phyloP scores from a whole-genome alignment of 2,113 vertebrate genomes.

The Syrmaticus mikado region DNA sequence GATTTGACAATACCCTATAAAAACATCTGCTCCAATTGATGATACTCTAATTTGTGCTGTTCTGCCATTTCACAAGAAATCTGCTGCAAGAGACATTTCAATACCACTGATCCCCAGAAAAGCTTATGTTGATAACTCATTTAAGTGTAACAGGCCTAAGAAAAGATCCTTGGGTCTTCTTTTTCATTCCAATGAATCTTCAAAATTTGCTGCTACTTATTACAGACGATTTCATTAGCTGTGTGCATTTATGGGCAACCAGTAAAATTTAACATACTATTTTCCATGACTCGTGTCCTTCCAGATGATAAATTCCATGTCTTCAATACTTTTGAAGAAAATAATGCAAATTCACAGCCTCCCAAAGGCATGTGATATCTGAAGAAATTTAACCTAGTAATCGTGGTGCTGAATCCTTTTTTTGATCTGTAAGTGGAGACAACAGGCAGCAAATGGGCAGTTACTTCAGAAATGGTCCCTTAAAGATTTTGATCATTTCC shows the following conservation, averaged over 20 bases:
- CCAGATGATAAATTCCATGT: not conserved
- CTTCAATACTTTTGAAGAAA: slow-evolving; percentile 10
- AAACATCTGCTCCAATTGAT: slow-evolving; percentile 25
- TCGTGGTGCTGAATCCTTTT: not conserved
- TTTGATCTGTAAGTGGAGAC: not conserved
- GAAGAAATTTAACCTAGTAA: not conserved
- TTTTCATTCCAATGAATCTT: slow-evolving; percentile 38
- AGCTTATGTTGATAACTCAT: slow-evolving; percentile 10
- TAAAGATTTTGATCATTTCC: not conserved
- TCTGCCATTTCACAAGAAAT: slow-evolving; percentile 8
- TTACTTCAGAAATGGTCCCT: not conserved
- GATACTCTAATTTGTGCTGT: not conserved
- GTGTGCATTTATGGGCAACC: slow-evolving; percentile 30
- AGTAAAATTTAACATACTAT: slow-evolving; percentile 55
- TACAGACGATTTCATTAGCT: slow-evolving; percentile 55
- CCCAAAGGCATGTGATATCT: not conserved
- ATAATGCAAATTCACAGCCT: not conserved
- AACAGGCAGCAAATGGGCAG: not conserved
- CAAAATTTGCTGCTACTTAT: slow-evolving; percentile 59
- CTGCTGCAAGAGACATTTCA: not conserved
- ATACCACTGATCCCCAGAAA: slow-evolving; percentile 24
- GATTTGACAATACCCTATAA: not conserved
- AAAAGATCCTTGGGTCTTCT: slow-evolving; percentile 41
- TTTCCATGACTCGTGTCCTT: slow-evolving; percentile 43
- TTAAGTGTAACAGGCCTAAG: slow-evolving; percentile 7